Percentiles rank a stretch among this genome's conserved stretches.
Conservation (phyloP, 1,140 invertebrate genomes). For the Megathymus violae region DNA sequence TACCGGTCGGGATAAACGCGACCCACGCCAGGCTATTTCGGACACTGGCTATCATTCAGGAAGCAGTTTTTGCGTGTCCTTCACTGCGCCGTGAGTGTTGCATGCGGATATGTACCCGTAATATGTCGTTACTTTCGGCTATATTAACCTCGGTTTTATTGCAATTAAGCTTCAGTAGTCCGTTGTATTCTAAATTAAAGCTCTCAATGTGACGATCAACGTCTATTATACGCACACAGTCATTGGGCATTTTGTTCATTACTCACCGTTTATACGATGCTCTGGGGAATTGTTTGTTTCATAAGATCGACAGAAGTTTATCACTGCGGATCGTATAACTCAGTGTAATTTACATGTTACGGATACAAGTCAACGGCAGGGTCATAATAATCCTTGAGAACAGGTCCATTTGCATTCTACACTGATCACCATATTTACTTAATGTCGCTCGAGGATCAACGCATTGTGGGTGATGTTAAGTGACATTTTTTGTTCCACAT, state of each 20-base stretch:
- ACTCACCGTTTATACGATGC: too few species aligned
- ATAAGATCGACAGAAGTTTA: not conserved
- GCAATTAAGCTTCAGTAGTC: not conserved
- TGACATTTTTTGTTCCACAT: not conserved
- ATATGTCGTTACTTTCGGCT: conserved; percentile 3
- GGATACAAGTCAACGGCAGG: not conserved
- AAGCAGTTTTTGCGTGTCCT: conserved; percentile 23
- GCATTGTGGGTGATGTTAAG: not conserved
- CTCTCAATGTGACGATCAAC: not conserved
- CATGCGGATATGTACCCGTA: not conserved
- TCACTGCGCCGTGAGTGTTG: not conserved
- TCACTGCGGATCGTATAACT: not conserved
- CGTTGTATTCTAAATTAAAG: conserved; percentile 11
- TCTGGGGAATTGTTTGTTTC: too few species aligned
- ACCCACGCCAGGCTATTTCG: conserved; percentile 23
- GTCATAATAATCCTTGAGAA: too few species aligned
- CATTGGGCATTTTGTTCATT: too few species aligned
- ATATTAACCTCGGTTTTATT: conserved; percentile 22
- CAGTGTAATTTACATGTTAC: too few species aligned
- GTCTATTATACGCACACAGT: too few species aligned
- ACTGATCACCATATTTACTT: too few species aligned
- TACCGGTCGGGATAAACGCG: conserved; percentile 8
- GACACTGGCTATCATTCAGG: conserved; percentile 16
- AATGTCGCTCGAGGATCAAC: not conserved
- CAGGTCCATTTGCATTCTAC: too few species aligned